Evolutionary conservation across 1,140 invertebrate species (phyloP), one percentile per base, ranked within the genome.

Genomic region (Drosophila athabasca): DNA sequence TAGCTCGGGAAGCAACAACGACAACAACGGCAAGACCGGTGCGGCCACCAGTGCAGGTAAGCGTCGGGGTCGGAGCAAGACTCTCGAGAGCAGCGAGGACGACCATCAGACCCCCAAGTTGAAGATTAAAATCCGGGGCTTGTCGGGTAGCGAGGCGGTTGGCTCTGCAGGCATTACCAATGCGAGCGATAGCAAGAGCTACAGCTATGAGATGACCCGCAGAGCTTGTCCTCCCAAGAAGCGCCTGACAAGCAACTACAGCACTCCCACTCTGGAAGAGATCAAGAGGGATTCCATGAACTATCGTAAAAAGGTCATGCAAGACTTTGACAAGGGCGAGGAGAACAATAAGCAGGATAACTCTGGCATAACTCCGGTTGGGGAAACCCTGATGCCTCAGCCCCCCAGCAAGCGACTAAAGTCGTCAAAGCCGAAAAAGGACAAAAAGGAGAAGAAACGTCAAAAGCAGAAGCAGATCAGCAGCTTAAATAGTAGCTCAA

Each of bases 261-360:
- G 93, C 22, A 94, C 93, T 57, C 95, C 95, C 0, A 94, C 93
- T 57, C 95, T 95, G 79, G 96, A 96, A 90, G 96, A 97, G 69
- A 91, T 97, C 6, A 95, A 94, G 62, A 93, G 96, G 6, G 96
- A 97, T 74, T 97, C 95, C 70, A 97, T 98, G 96, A 97, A 97
- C 81, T 97, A 94, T 90, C 93, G 97, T n/a, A 94, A 95, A 49
- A 95, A 94, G 93, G 94, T 97, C 0, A 96, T 96, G 95, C 95
- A 96, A 8, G 95, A 95, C 79, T 97, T 97, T 76, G 94, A 94
- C 77, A 94, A 94, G 49, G 94, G 95, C 60, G 94, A 94, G 60
- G 92, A 93, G 11, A 94, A 94, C 49, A 70, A 75, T 43, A 84
- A 78, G 22, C 60, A 76, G 6, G 78, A 66, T 4, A 41, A 19